Conservation (phyloP, 2,888 invertebrate genomes). For the Calliphora vomitoria region DNA sequence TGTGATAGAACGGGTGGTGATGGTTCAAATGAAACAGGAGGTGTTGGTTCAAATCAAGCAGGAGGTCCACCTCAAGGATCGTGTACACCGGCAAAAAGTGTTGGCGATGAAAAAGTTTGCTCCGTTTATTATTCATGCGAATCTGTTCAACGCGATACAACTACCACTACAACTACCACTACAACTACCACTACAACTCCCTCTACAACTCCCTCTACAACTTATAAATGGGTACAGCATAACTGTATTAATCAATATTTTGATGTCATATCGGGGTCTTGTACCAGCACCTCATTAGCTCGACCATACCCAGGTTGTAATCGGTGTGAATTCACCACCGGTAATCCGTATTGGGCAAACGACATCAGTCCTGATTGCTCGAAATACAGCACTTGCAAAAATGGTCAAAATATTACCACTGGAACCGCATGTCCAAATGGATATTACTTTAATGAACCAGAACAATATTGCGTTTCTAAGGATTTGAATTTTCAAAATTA, state of each 20-base stretch:
- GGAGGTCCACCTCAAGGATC: conserved; percentile 6
- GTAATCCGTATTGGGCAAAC: conserved; percentile 75
- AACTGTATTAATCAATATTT: conserved; percentile 33
- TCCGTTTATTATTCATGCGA: conserved; percentile 55
- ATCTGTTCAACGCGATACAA: too few relatives aligned
- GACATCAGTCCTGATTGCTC: conserved; percentile 70
- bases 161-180: too few relatives aligned
- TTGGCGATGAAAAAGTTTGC: conserved; percentile 39
- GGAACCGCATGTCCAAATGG: conserved; percentile 39
- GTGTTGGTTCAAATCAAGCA: conserved; percentile 17
- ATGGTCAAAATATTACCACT: conserved; percentile 41
- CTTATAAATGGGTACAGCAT: background rate
- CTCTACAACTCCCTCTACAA: too few relatives aligned
- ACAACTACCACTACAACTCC: too few relatives aligned
- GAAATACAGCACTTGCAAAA: conserved; percentile 65
- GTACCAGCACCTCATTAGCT: conserved; percentile 56
- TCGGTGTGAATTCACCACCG: conserved; percentile 74
- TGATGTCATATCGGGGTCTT: conserved; percentile 7
- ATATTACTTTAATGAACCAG: conserved; percentile 67
- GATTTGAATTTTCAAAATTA: background rate
- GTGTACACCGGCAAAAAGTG: conserved; percentile 3
- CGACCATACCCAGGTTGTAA: conserved; percentile 71
- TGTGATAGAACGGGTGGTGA: conserved; percentile 72
- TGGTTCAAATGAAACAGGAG: conserved; percentile 11
- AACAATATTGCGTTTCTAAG: conserved; percentile 55